Percentiles rank a stretch among this genome's conserved stretches.
phyloP scores from a whole-genome alignment of 2,888 invertebrate species.

The Perdita meconis region DNA sequence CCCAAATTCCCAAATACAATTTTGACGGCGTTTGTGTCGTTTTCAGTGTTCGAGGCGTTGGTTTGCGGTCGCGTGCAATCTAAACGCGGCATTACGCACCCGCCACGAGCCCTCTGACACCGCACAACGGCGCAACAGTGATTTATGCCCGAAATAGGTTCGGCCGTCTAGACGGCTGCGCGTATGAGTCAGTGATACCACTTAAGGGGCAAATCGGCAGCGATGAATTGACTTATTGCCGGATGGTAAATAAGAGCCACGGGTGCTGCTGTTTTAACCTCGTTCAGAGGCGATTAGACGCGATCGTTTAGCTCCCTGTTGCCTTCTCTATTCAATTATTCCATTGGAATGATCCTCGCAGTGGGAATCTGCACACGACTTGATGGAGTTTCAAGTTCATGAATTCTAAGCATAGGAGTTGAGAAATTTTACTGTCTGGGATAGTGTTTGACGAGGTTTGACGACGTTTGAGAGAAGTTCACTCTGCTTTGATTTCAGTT shows the following conservation, averaged over 20 bases:
- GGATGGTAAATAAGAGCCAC: conserved; percentile 54
- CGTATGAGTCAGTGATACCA: conserved; percentile 64
- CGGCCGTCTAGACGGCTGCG: conserved; percentile 41
- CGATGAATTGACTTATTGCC: conserved; percentile 64
- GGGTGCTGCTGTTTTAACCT: conserved; percentile 58
- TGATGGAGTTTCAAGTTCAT: no score
- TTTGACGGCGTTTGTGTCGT: no score
- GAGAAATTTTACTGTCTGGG: no score
- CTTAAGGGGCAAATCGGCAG: conserved; percentile 58
- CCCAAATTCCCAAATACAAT: no score
- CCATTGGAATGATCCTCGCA: not conserved
- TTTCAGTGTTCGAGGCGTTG: no score
- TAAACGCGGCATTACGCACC: no score
- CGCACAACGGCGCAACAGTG: conserved; percentile 43
- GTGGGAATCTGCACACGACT: no score
- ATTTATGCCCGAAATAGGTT: conserved; percentile 66
- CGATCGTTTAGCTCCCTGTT: conserved; percentile 42
- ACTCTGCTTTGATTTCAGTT: no score
- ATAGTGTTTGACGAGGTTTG: no score
- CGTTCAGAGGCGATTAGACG: conserved; percentile 41
- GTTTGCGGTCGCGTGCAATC: no score
- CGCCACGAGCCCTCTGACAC: conserved; percentile 25
- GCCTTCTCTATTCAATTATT: not conserved
- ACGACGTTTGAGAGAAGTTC: no score
- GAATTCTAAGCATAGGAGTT: no score